Evolutionary conservation across 92 coral and sea anemone species (phyloP).

Genomic region (Palythoa caribaeorum): DNA sequence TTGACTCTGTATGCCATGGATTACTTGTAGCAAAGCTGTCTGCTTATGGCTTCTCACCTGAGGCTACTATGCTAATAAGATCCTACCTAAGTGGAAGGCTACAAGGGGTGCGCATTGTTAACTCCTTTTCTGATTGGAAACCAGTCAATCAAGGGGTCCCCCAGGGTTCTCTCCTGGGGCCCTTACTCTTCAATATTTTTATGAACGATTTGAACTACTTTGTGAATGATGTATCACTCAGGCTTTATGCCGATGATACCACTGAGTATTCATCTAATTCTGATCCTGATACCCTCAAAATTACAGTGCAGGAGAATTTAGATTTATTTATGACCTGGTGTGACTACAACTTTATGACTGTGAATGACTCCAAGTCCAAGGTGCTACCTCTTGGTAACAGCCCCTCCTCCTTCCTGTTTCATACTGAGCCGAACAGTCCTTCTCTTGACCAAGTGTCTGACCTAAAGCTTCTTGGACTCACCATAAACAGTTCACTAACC

Average conservation of each 20-base stretch:
- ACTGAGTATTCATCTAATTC: neutral
- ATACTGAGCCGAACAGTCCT: slow-evolving; percentile 24
- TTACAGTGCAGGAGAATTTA: slow-evolving; percentile 13
- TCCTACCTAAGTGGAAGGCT: neutral
- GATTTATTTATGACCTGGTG: slow-evolving; percentile 19
- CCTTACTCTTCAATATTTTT: neutral
- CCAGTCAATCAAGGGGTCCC: neutral
- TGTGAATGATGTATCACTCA: neutral
- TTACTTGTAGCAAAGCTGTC: neutral
- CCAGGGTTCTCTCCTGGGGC: neutral
- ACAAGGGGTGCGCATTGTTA: slow-evolving; percentile 4
- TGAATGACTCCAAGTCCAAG: slow-evolving; percentile 34
- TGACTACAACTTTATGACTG: slow-evolving; percentile 5
- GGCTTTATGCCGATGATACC: slow-evolving; percentile 1
- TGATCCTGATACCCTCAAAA: slow-evolving; percentile 2
- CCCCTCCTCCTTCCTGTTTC: slow-evolving; percentile 1
- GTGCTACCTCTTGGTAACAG: slow-evolving; percentile 25
- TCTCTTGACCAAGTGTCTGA: neutral
- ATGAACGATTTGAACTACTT: neutral
- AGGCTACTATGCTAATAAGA: slow-evolving; percentile 6
- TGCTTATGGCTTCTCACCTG: neutral
- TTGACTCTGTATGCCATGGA: neutral
- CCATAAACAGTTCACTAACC: neutral
- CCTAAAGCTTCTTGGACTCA: slow-evolving; percentile 26
- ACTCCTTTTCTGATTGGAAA: neutral